Evolutionary conservation across 2,888 invertebrate genomes (phyloP).

Genomic region (Euspilapteryx auroguttella): DNA sequence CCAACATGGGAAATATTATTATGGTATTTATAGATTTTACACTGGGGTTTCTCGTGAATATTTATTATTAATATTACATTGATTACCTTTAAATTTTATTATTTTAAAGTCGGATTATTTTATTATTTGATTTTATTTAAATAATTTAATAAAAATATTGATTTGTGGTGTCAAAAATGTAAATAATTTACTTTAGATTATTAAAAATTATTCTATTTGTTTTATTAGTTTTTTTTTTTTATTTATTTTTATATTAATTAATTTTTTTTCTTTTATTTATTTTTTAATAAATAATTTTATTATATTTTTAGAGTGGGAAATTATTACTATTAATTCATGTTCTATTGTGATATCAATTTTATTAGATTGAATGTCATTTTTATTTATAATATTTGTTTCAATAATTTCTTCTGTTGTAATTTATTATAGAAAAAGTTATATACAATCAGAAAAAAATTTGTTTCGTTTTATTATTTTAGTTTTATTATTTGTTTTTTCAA

Average conservation of each 20-base stretch:
- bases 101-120: conserved; percentile 56
- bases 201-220: conserved; percentile 53
- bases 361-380: conserved; percentile 66
- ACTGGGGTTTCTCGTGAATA: conserved; percentile 52
- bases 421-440: conserved; percentile 67
- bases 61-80: conserved; percentile 65
- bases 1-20: conserved; percentile 63
- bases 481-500: conserved; percentile 67
- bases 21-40: conserved; percentile 49
- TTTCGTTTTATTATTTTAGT: conserved; percentile 68
- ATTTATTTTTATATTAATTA: conserved; percentile 37
- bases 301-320: conserved; percentile 57
- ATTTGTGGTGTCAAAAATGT: conserved; percentile 68
- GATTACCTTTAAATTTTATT: conserved; percentile 65
- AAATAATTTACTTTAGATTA: conserved; percentile 50
- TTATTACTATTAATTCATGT: conserved; percentile 50
- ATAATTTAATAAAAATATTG: conserved; percentile 70
- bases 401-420: conserved; percentile 69
- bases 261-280: conserved; percentile 36
- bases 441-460: conserved; percentile 56
- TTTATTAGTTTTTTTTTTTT: conserved; percentile 50
- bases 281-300: conserved; percentile 42
- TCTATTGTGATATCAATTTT: conserved; percentile 55
- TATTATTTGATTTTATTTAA: conserved; percentile 59
- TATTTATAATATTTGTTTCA: conserved; percentile 66